Evolutionary conservation across 35 echinoderm and acorn worm species (phyloP), one percentile per base, ranked within the genome.

Genomic region (Strongylocentrotus purpuratus): DNA sequence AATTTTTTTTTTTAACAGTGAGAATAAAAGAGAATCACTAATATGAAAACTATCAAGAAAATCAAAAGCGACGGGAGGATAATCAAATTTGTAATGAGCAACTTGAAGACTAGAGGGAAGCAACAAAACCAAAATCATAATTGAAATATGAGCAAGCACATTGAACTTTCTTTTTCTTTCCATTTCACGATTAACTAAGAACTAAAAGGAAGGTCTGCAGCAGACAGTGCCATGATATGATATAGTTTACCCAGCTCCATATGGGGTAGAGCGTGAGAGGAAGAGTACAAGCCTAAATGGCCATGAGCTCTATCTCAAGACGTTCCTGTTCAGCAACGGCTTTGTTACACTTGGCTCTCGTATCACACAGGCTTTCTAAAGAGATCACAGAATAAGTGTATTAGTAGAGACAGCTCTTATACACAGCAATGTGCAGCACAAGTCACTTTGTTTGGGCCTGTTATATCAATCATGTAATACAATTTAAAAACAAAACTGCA

Each of bases 251-350:
- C 87, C 87, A 89, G 32, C 87, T 89, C 87, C 87, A 41, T 33
- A 4, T 25, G 65, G 65, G 28, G 20, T 78, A 78, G 65, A 78
- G 65, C 4, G 35, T 2, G 20, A 45, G 32, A 46, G 33, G 22
- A 59, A 11, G 31, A 89, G 32, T 28, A 10, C 33, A 10, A 31
- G 33, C 45, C 45, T 89, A 89, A 89, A 89, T 89, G 87, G 87
- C 87, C 87, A 89, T 45, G 45, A 89, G 87, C 12, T 89, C 87
- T 46, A 4, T 46, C 87, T 89, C 20, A n/a, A 89, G 87, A 89
- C 87, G 87, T 46, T 89, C 87, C 87, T 89, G 87, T 46, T 89
- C 33, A 11, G 32, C n/a, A 31, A 89, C 7, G 32, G 87, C 87
- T 46, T 89, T 89, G 87, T 33, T 89, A 89, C n/a, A 45, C 1